Evolutionary conservation across 2,888 invertebrate genomes (phyloP), one percentile per base, ranked within the genome.

Genomic region (Patella ulyssiponensis): DNA sequence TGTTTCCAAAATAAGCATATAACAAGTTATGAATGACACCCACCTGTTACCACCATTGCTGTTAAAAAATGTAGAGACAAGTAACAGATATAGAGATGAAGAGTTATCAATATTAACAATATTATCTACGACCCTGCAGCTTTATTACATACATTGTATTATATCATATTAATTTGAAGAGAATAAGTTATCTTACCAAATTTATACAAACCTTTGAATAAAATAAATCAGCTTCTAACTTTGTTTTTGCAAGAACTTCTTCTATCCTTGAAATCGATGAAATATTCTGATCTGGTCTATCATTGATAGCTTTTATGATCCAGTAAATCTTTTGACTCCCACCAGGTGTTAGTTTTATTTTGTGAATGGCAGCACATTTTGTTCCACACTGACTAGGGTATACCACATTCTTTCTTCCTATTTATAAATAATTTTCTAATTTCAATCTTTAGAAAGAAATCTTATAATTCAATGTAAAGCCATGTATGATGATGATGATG

Each of bases 281-380:
- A 56, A 76, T 51, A 70, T 54, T 72, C 14, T 78, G 80, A 76
- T 53, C 20, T 20, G 53, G 74, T 2, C 51, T 56, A 14, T 73
- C 27, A 52, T 70, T 52, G 12, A 69, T 70, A 14, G 77, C 76
- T 56, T 70, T 76, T 5, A 81, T 76, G 58, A 74, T 78, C 84
- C 82, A 82, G 77, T 80, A 81, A 14, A 77, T 81, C 74, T 64
- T 76, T 12, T 76, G 77, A 17, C 80, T 79, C 4, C 69, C 77
- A 2, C 87, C 86, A 70, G 86, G 76, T 1, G 75, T 69, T 9
- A 89, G 80, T 33, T 71, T 82, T 2, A 88, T 75, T 5, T 77
- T 58, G 80, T 86, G 87, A 76, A 83, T 79, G 17, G 85, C 88
- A n/a, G 85, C 87, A 74, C 85, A 86, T 76, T 90, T 90, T 33